Percentiles rank a stretch among this genome's conserved stretches.
These are phyloP conservation scores for Ciconia boyciana DNA, from an alignment of 2,113 vertebrate species.

Conservation along the genomic window DNA sequence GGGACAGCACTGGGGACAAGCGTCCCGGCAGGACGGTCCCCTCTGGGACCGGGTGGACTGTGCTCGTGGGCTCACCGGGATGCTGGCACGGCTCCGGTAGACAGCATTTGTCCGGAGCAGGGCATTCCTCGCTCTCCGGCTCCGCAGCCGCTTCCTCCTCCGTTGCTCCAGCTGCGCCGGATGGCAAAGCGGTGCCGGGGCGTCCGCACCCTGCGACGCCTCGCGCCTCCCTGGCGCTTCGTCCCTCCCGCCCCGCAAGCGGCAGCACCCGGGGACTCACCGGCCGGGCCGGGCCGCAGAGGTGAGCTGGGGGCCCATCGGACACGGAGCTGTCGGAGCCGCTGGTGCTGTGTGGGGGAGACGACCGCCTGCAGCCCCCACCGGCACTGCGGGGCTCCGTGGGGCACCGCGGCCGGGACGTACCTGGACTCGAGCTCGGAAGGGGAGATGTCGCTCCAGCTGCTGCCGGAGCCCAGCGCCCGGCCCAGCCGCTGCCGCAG, in stretches of 20 bases:
- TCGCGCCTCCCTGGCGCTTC: accelerated
- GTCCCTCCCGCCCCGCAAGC: not conserved
- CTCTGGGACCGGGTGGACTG: accelerated
- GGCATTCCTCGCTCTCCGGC: slow-evolving; percentile 73
- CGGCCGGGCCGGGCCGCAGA: slow-evolving; percentile 30
- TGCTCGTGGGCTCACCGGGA: not conserved
- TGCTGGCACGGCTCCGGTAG: not conserved
- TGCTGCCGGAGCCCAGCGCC: slow-evolving; percentile 42
- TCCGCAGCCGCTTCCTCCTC: slow-evolving; percentile 71
- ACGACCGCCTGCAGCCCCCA: accelerated
- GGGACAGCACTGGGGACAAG: not conserved
- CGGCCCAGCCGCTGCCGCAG: slow-evolving; percentile 68
- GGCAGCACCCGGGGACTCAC: not conserved
- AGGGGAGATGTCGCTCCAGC: slow-evolving; percentile 71
- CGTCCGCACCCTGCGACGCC: accelerated
- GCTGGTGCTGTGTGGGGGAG: slow-evolving; percentile 76
- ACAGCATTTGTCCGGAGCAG: slow-evolving; percentile 12
- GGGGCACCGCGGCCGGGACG: accelerated
- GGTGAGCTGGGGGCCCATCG: slow-evolving; percentile 74
- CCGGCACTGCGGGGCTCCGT: accelerated
- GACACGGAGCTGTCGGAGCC: slow-evolving; percentile 90
- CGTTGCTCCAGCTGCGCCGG: slow-evolving; percentile 10
- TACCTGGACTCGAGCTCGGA: slow-evolving; percentile 92
- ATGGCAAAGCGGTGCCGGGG: not conserved
- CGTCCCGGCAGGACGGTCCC: not conserved